Base-by-base conservation (phyloP, 1,140 invertebrate genomes). In the Papilio polyxenes region DNA sequence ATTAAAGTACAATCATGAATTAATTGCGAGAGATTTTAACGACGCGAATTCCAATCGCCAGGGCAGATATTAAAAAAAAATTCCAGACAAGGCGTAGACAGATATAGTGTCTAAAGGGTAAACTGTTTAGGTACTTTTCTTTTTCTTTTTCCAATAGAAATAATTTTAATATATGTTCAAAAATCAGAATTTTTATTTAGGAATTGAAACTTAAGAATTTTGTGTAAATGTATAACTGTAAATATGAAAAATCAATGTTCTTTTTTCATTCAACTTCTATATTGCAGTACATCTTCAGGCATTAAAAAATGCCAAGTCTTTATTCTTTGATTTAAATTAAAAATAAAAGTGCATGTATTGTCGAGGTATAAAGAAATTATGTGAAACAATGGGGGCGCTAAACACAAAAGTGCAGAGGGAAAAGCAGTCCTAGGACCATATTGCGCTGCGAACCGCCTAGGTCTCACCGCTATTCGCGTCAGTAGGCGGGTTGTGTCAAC, bases 401-500 rank as follows among this genome's bases (percentile, higher is more conserved):
- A 78, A 11, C 49, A 53, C 75, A 79, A 82, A 49, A 82, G 62
- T 77, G 59, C 81, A 51, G 75, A 65, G 51, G 79, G 75, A 74
- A 62, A 62, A 84, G 75, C 15, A 82, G 77, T 79, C 11, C 53
- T 44, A 40, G 31, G 75, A 82, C 31, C 81, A 81, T 44, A 62
- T 59, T 78, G 82, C 79, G 82, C 49, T 62, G 80, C 80, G 82
- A 83, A 84, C 82, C 87, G 87, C 85, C 85, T 84, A 83, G 83
- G 83, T 81, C 82, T 86, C 85, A 85, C 87, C 81, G 82, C 84
- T 81, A 87, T 87, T 89, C 84, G 87, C 80, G 77, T 83, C 83
- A 85, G 86, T 86, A 89, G 87, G 87, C 89, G 89, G 87, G 84
- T 82, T 87, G 75, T 86, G 87, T 87, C 82, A 90, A 90, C 89